phyloP scores from a whole-genome alignment of 2,113 vertebrate species.

The Pangasianodon gigas region DNA sequence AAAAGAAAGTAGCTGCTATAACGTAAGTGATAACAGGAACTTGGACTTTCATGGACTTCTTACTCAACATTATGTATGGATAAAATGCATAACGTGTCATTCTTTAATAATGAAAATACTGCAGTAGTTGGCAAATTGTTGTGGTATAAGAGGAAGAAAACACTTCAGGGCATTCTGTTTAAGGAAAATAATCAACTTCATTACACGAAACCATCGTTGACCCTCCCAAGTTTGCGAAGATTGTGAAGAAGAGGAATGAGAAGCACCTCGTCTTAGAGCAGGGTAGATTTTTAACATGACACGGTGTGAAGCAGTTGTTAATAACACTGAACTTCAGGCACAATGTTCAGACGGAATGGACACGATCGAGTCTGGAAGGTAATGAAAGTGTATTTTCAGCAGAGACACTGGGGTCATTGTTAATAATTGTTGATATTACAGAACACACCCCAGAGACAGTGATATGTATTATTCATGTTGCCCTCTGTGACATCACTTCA shows the following conservation, averaged over 20 bases:
- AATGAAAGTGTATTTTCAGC: slow-evolving; percentile 54
- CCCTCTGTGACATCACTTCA: slow-evolving; percentile 46
- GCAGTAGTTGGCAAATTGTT: no score
- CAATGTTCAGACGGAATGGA: not conserved
- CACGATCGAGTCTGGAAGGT: slow-evolving; percentile 37
- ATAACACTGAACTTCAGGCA: slow-evolving; percentile 26
- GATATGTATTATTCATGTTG: slow-evolving; percentile 58
- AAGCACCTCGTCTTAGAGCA: not conserved
- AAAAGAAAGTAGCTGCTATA: no score
- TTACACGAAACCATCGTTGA: no score
- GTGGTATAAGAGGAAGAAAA: no score
- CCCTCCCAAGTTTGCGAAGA: no score
- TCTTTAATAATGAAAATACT: no score
- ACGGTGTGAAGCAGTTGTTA: slow-evolving; percentile 14
- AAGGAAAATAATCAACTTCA: no score
- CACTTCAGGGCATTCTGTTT: no score
- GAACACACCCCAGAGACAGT: slow-evolving; percentile 53
- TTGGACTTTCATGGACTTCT: no score
- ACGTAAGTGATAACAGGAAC: no score
- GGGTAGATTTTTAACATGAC: not conserved
- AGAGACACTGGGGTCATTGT: slow-evolving; percentile 48
- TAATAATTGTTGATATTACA: slow-evolving; percentile 62
- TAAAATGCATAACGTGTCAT: no score
- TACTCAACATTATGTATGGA: no score
- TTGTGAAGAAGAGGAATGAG: not conserved